Evolutionary conservation across 2,797 vertebrate species (phyloP), one percentile per base, ranked within the genome.

Genomic region (Chanos chanos): DNA sequence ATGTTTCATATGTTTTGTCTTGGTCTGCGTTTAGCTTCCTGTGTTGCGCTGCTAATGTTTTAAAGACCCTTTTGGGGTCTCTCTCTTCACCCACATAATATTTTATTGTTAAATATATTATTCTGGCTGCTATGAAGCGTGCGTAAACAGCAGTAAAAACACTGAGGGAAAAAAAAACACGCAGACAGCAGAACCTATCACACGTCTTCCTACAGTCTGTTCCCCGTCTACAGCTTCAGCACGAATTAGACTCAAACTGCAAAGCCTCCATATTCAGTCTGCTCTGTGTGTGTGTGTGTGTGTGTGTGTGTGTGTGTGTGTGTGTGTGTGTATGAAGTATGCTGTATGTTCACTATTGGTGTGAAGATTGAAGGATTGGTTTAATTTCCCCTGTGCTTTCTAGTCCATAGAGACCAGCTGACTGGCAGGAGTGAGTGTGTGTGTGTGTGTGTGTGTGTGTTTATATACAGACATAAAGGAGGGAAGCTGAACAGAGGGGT

Each of bases 321-420:
- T 1, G 3, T 48, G 19, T 34, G 49, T 30, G 43, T 33, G 22
- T 19, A 24, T 44, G 54, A 37, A 64, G 30, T 34, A 33, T 45
- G 64, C 30, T 61, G 65, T 60, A 56, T 66, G 34, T 64, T 49
- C 30, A 66, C 51, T 61, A 50, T 50, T 64, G 50, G 64, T 74
- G 67, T 64, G 55, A 74, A 55, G 61, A 52, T 28, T 56, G 59
- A 66, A 53, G 73, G 66, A 70, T 70, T 60, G 40, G 48, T 41
- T 52, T 61, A 52, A 61, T 61, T 74, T 74, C 72, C 67, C 72
- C 45, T 19, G 67, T 64, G 72, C 33, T 28, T 53, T 48, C 16
- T 28, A 48, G 60, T 56, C 39, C 51, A 57, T 18, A 53, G 27
- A 57, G 51, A 57, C 18, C 37, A 33, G 25, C 33, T 66, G 62